Percentiles rank a stretch among this genome's conserved stretches.
Conservation (phyloP, 2,113 vertebrate genomes). For the Megaleporinus macrocephalus region DNA sequence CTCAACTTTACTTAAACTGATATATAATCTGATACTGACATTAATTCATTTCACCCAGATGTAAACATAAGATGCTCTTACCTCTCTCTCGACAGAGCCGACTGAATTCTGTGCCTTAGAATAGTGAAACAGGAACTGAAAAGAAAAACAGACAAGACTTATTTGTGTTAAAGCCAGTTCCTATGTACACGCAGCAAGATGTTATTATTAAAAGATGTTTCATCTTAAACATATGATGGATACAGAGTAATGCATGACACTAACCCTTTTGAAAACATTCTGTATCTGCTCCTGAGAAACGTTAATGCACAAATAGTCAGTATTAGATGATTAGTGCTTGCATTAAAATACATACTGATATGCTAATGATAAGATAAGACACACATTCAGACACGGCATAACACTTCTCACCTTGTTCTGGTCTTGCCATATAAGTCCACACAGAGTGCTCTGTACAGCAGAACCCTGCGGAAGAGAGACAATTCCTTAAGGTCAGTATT, state of each 20-base stretch:
- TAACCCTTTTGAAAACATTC: slow-evolving; percentile 61
- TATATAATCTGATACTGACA: too few species aligned
- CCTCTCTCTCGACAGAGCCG: slow-evolving; percentile 67
- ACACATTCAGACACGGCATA: slow-evolving; percentile 44
- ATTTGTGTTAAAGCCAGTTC: too few species aligned
- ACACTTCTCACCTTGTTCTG: slow-evolving; percentile 68
- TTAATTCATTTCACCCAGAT: background rate
- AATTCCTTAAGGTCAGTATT: background rate
- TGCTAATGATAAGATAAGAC: background rate
- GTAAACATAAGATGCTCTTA: slow-evolving; percentile 21
- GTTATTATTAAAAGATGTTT: too few species aligned
- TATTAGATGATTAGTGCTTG: background rate
- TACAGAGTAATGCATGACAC: background rate
- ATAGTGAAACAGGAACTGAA: slow-evolving; percentile 80
- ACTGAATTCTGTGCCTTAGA: slow-evolving; percentile 76
- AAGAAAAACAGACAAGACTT: background rate
- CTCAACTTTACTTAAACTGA: too few species aligned
- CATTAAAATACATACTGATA: background rate
- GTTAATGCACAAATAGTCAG: background rate
- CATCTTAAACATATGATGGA: too few species aligned
- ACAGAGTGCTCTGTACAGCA: slow-evolving; percentile 59
- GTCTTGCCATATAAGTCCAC: slow-evolving; percentile 62
- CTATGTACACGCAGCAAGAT: too few species aligned
- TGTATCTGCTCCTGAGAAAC: slow-evolving; percentile 58
- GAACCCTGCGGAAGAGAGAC: slow-evolving; percentile 62